Percentiles rank a stretch among this genome's conserved stretches.
phyloP scores from a whole-genome alignment of 2,797 vertebrate species.

The Microhierax caerulescens region DNA sequence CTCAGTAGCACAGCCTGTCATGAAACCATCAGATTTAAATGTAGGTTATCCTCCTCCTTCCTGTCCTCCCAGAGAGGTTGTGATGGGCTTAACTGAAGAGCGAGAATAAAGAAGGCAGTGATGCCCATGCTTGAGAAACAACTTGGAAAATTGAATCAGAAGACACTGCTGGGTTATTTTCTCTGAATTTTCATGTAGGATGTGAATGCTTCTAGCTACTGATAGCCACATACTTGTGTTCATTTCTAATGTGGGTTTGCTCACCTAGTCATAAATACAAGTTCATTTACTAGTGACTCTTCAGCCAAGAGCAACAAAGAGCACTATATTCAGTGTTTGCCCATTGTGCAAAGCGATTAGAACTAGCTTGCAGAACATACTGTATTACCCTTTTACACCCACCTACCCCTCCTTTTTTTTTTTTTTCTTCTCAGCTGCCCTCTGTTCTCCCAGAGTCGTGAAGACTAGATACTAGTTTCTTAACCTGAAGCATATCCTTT shows the following conservation, averaged over 20 bases:
- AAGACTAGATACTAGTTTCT: neutral
- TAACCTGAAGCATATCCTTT: neutral
- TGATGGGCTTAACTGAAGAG: constrained; percentile 17
- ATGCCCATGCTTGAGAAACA: neutral
- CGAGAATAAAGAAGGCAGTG: neutral
- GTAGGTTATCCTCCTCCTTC: constrained; percentile 64
- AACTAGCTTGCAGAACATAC: neutral
- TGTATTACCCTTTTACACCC: neutral
- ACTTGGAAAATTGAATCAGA: neutral
- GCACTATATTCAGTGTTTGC: neutral
- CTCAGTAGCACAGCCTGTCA: constrained; percentile 39
- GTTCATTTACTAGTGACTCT: constrained; percentile 29
- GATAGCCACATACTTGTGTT: neutral
- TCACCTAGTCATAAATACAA: neutral
- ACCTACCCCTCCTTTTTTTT: neutral
- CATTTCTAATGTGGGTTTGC: constrained; percentile 5
- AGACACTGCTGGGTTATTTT: neutral
- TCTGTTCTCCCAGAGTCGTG: neutral
- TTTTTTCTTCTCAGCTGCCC: neutral
- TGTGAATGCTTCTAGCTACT: neutral
- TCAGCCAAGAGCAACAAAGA: constrained; percentile 17
- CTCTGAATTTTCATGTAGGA: neutral
- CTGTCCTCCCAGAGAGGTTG: constrained; percentile 18
- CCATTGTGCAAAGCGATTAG: neutral
- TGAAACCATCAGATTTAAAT: constrained; percentile 61